Evolutionary conservation across 2,888 invertebrate species (phyloP).

Genomic region (Physocephala rufipes): DNA sequence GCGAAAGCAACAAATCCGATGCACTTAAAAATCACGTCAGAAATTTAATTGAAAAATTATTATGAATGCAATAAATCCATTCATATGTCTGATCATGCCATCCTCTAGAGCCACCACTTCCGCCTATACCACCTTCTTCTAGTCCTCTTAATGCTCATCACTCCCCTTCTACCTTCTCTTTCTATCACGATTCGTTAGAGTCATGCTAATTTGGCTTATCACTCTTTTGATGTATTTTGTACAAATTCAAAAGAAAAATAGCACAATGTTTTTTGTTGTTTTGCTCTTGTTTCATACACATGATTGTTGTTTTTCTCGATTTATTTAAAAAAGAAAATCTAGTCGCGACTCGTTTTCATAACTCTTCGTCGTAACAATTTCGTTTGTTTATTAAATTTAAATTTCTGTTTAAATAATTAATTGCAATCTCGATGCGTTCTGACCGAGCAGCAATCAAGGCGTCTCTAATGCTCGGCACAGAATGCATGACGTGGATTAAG

Average conservation of each 20-base stretch:
- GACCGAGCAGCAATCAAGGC: conserved; percentile 9
- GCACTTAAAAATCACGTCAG: conserved; percentile 33
- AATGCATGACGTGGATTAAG: neutral
- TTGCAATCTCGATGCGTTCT: conserved; percentile 16
- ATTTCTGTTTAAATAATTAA: conserved; percentile 18
- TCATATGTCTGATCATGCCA: neutral
- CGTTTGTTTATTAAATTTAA: conserved; percentile 4
- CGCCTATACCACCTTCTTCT: too few species aligned
- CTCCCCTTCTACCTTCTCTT: too few species aligned
- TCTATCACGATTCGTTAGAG: too few species aligned
- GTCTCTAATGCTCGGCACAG: neutral
- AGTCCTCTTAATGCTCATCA: too few species aligned
- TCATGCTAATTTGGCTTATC: too few species aligned
- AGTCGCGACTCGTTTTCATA: neutral
- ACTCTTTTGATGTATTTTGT: too few species aligned
- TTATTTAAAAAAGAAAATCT: neutral
- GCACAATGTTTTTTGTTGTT: too few species aligned
- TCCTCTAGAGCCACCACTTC: too few species aligned
- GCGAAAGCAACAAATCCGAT: conserved; percentile 14
- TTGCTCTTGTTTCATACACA: neutral
- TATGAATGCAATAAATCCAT: neutral
- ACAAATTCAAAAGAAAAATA: too few species aligned
- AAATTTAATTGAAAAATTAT: conserved; percentile 38
- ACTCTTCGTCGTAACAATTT: neutral
- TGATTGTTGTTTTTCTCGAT: too few species aligned